Percentiles rank a stretch among this genome's conserved stretches.
Evolutionary conservation across 2,888 invertebrate species (phyloP).

Genomic region (Leptinotarsa tumamoca): DNA sequence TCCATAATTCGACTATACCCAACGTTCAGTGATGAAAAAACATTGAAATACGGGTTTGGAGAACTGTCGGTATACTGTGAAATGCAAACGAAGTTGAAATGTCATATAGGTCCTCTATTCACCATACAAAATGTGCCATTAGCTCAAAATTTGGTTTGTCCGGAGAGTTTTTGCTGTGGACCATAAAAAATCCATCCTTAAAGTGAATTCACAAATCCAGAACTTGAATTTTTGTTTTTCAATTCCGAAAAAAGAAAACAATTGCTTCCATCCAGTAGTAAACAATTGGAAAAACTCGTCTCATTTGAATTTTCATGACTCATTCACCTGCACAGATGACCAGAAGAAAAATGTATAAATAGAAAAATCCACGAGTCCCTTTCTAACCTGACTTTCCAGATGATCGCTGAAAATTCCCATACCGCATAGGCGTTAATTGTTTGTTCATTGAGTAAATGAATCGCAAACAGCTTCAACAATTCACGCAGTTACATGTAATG

Average conservation of each 20-base stretch:
- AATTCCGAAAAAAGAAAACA: background rate
- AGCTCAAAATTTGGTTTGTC: too few species aligned
- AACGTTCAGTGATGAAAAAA: too few species aligned
- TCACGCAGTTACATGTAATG: constrained; percentile 1
- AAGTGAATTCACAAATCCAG: too few species aligned
- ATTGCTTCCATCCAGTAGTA: background rate
- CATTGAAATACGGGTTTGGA: too few species aligned
- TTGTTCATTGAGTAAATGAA: constrained; percentile 2
- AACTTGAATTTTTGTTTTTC: background rate
- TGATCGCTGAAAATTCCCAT: constrained; percentile 1
- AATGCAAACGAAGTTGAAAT: too few species aligned
- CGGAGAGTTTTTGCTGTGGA: too few species aligned
- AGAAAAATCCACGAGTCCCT: constrained; percentile 6
- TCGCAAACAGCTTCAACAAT: background rate
- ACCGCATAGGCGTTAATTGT: background rate
- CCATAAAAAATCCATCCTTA: too few species aligned
- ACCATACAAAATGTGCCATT: too few species aligned
- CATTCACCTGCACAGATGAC: background rate
- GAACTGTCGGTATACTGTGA: too few species aligned
- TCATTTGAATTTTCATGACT: background rate
- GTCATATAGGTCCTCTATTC: too few species aligned
- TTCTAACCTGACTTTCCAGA: background rate
- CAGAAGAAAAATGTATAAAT: background rate
- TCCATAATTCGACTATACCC: too few species aligned
- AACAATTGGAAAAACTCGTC: background rate